Percentiles rank a stretch among this genome's conserved stretches.
Evolutionary conservation across 2,113 vertebrate genomes (phyloP).

Genomic region (cattle (Bos taurus)): DNA sequence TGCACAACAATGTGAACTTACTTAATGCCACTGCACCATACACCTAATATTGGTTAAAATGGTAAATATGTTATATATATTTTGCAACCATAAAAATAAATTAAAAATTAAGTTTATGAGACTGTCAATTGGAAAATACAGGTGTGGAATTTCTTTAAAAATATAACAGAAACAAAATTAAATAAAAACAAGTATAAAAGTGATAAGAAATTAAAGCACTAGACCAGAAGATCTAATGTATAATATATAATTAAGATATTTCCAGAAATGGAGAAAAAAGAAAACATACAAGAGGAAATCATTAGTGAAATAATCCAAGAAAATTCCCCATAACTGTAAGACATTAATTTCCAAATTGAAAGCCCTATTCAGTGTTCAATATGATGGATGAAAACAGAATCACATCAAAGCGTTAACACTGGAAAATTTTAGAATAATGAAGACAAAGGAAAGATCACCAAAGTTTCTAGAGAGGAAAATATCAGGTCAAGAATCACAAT

Average conservation of each 20-base stretch:
- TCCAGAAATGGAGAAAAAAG: neutral
- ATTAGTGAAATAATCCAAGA: neutral
- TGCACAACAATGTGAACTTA: neutral
- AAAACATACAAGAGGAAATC: neutral
- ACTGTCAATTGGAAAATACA: neutral
- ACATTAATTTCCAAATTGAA: neutral
- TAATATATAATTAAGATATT: neutral
- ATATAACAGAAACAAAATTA: neutral
- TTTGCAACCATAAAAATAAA: neutral
- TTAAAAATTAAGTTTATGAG: neutral
- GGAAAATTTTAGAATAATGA: neutral
- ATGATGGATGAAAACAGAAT: conserved; percentile 13
- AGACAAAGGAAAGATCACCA: neutral
- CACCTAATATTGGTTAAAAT: neutral
- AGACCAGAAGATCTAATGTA: neutral
- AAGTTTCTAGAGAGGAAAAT: neutral
- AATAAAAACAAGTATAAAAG: neutral
- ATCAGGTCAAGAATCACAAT: neutral
- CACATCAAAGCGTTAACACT: neutral
- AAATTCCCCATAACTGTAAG: neutral
- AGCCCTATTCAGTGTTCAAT: neutral
- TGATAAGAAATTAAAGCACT: neutral
- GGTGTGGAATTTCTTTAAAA: neutral
- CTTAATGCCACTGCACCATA: neutral
- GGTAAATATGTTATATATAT: neutral